Evolutionary conservation across 1,140 invertebrate species (phyloP), one percentile per base, ranked within the genome.

Genomic region (Drosophila nebulosa): DNA sequence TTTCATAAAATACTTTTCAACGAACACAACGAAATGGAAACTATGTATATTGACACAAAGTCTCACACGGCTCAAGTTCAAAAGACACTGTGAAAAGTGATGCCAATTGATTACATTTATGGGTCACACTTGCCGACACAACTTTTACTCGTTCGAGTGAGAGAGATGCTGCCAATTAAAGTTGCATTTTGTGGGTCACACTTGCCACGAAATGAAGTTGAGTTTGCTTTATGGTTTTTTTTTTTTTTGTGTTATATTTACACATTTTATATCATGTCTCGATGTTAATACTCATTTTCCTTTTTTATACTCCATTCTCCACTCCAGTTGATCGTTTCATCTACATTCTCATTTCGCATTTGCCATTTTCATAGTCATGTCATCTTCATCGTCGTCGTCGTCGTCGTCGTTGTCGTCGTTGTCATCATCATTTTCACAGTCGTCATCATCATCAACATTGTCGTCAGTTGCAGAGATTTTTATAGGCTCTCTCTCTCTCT

Each of bases 391-490:
- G 63, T 78, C 75, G 61, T 55, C 71, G 56, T 73, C n/a, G n/a
- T n/a, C 61, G 51, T 69, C 64, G 55, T 58, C 55, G 64, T 66
- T 64, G 67, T 77, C 67, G 56, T 74, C 51, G 71, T 70, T 51
- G 27, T 12, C 68, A 68, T 74, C 64, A 67, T 51, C 64, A 74
- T 75, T 68, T 75, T 85, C 63, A 63, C 64, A 74, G 63, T 78
- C 75, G 61, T 55, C 71, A 60, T 73, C 71, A 60, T 73, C 61
- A 56, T 69, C 64, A 58, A 61, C 55, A 69, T 66, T 64, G 67
- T 77, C 67, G 56, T 74, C 51, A 67, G 71, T 69, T 68, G 60
- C 64, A 79, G 66, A 59, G 74, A 77, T 77, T 77, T 77, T 74
- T 74, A 74, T 74, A 61, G 71, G 63, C 62, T 10, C 52, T 16